Conservation (phyloP, 2,888 invertebrate species). For the Athripsodes cinereus region DNA sequence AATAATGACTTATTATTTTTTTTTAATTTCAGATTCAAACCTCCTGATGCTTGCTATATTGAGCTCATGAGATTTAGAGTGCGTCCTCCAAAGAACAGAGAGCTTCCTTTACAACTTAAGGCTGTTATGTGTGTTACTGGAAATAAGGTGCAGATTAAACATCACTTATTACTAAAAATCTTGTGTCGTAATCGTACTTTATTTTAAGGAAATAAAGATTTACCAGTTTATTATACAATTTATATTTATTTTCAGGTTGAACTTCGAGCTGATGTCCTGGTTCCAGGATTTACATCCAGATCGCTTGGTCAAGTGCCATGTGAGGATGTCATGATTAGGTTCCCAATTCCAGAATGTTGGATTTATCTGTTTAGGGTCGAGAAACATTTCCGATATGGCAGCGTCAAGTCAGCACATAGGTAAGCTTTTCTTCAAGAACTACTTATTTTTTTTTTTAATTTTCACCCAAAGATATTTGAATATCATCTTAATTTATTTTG, state of each 20-base stretch:
- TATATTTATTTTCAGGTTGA: conserved; percentile 60
- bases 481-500: conserved; percentile 16
- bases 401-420: conserved; percentile 90
- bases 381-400: conserved; percentile 95
- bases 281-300: conserved; percentile 94
- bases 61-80: conserved; percentile 95
- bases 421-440: conserved; percentile 24
- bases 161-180: too few relatives aligned
- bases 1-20: too few relatives aligned
- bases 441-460: background rate
- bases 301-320: conserved; percentile 95
- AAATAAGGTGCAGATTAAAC: conserved; percentile 54
- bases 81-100: conserved; percentile 90
- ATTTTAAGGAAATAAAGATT: too few relatives aligned
- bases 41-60: conserved; percentile 96
- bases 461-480: background rate
- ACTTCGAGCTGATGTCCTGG: conserved; percentile 89
- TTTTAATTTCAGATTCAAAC: conserved; percentile 76
- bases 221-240: too few relatives aligned
- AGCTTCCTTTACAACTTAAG: conserved; percentile 92
- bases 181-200: too few relatives aligned
- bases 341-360: conserved; percentile 99
- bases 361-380: conserved; percentile 98
- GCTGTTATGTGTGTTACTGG: conserved; percentile 84
- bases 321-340: conserved; percentile 92